These are phyloP conservation scores for Timema cristinae DNA, from an alignment of 2,888 invertebrate species.

Conservation along the genomic window DNA sequence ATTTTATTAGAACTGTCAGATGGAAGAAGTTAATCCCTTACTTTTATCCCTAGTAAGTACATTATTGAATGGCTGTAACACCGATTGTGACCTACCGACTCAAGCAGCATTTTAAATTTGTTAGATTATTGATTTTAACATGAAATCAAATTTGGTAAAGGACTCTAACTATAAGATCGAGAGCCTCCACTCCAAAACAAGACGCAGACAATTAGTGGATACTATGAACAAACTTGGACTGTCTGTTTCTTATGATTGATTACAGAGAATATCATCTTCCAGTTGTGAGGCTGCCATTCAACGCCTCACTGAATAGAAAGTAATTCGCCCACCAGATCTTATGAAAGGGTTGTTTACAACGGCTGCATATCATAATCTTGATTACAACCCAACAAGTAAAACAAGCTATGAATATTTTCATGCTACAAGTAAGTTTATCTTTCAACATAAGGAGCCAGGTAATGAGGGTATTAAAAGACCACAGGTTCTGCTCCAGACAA, in stretches of 20 bases:
- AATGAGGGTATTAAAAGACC: too few relatives aligned
- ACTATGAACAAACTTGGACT: not conserved
- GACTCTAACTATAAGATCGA: not conserved
- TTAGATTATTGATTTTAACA: not conserved
- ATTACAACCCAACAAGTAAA: not conserved
- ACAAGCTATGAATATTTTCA: too few relatives aligned
- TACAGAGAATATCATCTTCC: not conserved
- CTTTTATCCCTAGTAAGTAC: not conserved
- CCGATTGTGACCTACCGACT: constrained; percentile 9
- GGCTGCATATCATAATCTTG: not conserved
- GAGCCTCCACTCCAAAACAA: constrained; percentile 1
- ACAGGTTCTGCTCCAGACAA: too few relatives aligned
- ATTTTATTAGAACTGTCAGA: not conserved
- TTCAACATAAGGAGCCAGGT: too few relatives aligned
- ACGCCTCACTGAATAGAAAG: not conserved
- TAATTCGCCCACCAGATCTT: not conserved
- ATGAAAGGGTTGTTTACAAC: not conserved
- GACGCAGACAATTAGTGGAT: not conserved
- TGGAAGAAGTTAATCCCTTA: not conserved
- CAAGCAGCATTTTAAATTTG: not conserved
- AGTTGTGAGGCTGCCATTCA: not conserved
- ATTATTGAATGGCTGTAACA: not conserved
- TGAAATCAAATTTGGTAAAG: not conserved
- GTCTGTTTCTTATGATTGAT: not conserved
- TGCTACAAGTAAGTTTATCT: too few relatives aligned